Conservation (phyloP, 2,888 invertebrate genomes). For the Entomobrya multifasciata region DNA sequence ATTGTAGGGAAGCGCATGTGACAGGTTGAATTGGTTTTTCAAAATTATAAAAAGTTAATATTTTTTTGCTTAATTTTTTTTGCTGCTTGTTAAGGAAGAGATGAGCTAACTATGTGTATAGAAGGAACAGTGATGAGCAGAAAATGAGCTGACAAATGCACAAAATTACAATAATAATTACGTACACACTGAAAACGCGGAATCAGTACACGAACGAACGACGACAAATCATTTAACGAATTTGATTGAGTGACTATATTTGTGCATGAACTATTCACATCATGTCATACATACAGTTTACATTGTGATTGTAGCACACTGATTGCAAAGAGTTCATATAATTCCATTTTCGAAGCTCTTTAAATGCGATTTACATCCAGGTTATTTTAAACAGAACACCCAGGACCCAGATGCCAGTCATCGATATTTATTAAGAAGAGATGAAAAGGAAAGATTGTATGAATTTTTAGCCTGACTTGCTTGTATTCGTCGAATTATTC, state of each 20-base stretch:
- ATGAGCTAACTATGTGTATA: neutral
- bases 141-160: conserved; percentile 19
- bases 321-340: no score
- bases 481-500: no score
- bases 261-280: neutral
- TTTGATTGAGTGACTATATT: conserved; percentile 36
- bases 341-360: no score
- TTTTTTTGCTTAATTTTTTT: conserved; percentile 6
- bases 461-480: no score
- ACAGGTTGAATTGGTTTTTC: conserved; percentile 36
- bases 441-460: no score
- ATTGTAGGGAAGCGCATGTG: conserved; percentile 34
- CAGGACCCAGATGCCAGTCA: no score
- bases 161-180: neutral
- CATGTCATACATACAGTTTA: neutral
- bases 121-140: conserved; percentile 5
- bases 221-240: conserved; percentile 30
- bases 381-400: no score
- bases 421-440: no score
- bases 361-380: no score
- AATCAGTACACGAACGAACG: neutral
- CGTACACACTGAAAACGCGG: neutral
- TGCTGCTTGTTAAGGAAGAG: conserved; percentile 42
- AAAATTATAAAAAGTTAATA: conserved; percentile 23
- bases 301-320: no score